These are phyloP conservation scores for Cheumatopsyche charites DNA, from an alignment of 1,140 invertebrate genomes.

Conservation along the genomic window DNA sequence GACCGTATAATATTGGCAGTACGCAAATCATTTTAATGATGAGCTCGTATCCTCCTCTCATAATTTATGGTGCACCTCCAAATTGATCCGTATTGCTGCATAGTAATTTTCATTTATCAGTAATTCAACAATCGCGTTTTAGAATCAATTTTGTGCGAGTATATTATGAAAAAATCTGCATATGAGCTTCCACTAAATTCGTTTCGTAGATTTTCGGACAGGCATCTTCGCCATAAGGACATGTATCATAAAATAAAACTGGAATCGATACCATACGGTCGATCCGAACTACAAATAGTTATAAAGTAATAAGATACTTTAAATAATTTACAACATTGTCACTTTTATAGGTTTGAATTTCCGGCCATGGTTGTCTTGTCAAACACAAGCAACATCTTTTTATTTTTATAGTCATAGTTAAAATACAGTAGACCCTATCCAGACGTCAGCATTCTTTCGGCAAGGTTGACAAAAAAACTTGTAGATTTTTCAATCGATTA, in stretches of 20 bases:
- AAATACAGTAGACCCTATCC: constrained; percentile 31
- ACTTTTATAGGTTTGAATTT: constrained; percentile 40
- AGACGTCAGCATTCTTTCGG: not conserved
- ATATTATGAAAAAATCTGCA: too few relatives aligned
- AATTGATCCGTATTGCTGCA: not conserved
- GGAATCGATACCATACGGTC: constrained; percentile 11
- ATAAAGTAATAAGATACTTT: constrained; percentile 41
- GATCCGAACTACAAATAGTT: constrained; percentile 9
- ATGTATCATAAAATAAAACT: constrained; percentile 18
- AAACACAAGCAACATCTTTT: constrained; percentile 16
- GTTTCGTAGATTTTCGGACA: too few relatives aligned
- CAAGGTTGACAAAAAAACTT: constrained; percentile 19
- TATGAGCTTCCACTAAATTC: too few relatives aligned
- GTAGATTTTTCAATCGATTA: not conserved
- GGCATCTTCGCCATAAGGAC: not conserved
- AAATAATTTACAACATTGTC: constrained; percentile 43
- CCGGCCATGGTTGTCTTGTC: constrained; percentile 29
- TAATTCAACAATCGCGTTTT: too few relatives aligned
- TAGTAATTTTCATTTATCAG: too few relatives aligned
- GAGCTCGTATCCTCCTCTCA: not conserved
- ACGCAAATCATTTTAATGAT: constrained; percentile 28
- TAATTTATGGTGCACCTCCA: constrained; percentile 15
- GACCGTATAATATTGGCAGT: constrained; percentile 1
- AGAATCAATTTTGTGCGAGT: too few relatives aligned
- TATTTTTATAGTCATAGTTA: constrained; percentile 24